A percentile compares a stretch with the other conserved stretches of the same genome.
Conservation (phyloP, 2,113 vertebrate species). For the Camelus bactrianus region DNA sequence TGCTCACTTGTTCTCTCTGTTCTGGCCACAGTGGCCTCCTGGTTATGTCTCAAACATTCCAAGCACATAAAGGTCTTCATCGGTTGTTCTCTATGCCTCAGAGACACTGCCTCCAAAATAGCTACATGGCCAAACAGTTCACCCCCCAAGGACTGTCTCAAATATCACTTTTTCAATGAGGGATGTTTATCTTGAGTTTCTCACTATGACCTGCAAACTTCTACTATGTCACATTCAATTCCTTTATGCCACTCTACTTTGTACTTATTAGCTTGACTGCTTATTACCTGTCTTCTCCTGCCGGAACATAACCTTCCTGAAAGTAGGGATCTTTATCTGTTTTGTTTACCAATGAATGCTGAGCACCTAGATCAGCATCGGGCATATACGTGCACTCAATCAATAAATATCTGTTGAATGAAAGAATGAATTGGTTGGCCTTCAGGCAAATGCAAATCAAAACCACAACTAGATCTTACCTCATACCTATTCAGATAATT, state of each 20-base stretch:
- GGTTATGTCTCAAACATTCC: not conserved
- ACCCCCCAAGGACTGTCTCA: not conserved
- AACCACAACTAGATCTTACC: not conserved
- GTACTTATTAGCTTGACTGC: not conserved
- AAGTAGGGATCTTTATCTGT: not conserved
- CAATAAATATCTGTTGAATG: not conserved
- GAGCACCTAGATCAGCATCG: not conserved
- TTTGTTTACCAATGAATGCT: not conserved
- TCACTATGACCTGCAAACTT: not conserved
- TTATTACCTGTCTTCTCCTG: not conserved
- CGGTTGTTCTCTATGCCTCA: not conserved
- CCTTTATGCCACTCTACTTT: not conserved
- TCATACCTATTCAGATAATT: not conserved
- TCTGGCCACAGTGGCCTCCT: not conserved
- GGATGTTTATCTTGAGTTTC: not conserved
- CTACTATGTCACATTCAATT: not conserved
- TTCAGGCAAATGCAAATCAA: not conserved
- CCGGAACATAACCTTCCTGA: not conserved
- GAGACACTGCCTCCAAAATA: not conserved
- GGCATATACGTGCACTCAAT: not conserved
- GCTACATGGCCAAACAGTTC: not conserved
- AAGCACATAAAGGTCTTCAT: not conserved
- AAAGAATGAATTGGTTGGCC: not conserved
- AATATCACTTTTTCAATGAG: not conserved
- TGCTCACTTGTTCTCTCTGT: not conserved